A percentile compares a stretch with the other conserved stretches of the same genome.
phyloP scores from a whole-genome alignment of 2,888 invertebrate species.

The Monopis laevigella region DNA sequence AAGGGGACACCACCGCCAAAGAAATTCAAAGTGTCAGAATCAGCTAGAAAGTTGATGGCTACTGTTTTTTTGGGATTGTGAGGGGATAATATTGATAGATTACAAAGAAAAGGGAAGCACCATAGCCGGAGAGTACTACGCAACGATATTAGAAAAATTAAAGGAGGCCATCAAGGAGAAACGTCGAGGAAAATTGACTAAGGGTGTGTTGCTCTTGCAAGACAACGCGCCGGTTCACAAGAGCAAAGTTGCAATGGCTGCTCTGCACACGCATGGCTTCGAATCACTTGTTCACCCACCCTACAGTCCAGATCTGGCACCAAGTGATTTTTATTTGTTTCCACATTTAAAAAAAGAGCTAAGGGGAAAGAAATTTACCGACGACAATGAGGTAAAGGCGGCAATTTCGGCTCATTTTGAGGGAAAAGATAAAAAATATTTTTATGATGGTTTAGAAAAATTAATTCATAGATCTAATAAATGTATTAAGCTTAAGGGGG shows the following conservation, averaged over 20 bases:
- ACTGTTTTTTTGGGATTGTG: no score
- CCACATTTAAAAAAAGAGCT: conserved; percentile 12
- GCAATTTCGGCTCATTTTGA: conserved; percentile 12
- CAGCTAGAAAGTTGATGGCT: no score
- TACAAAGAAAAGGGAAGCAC: conserved; percentile 1
- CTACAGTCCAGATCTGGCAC: conserved; percentile 7
- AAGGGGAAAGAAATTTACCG: conserved; percentile 16
- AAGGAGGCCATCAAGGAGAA: conserved; percentile 16
- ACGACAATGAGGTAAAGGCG: conserved; percentile 17
- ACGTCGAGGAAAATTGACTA: conserved; percentile 16
- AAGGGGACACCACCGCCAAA: no score
- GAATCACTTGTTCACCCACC: conserved; percentile 4
- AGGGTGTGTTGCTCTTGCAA: conserved; percentile 16
- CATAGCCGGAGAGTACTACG: conserved; percentile 9
- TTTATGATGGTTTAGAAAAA: conserved; percentile 9
- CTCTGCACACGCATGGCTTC: conserved; percentile 15
- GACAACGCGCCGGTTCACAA: conserved; percentile 20
- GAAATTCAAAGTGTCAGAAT: no score
- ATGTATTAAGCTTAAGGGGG: no score
- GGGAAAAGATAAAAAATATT: conserved; percentile 4
- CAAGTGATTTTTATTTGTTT: conserved; percentile 9
- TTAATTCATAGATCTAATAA: no score
- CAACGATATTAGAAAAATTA: conserved; percentile 18
- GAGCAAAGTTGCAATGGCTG: conserved; percentile 17
- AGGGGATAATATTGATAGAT: conserved; percentile 5